These are phyloP conservation scores for Aplysina aerophoba DNA, from an alignment of 37 sponge, comb jelly and placozoan species.

Conservation along the genomic window DNA sequence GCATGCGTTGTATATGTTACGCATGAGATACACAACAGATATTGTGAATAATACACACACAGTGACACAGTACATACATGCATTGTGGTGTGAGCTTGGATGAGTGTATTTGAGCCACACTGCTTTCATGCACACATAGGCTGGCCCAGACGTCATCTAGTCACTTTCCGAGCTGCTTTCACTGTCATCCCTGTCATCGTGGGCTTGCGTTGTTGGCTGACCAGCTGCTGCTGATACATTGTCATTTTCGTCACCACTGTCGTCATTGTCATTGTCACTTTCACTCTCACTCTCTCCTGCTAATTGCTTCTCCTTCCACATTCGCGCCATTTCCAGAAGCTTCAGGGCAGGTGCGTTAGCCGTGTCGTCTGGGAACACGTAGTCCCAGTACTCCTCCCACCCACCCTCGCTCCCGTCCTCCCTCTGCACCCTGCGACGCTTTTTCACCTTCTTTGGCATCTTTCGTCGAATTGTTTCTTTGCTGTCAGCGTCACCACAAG, in stretches of 20 bases:
- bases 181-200: background rate
- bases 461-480: slow-evolving; percentile 66
- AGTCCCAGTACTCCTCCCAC: slow-evolving; percentile 99
- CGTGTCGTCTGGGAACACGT: slow-evolving; percentile 95
- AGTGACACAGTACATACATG: no score
- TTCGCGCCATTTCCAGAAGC: slow-evolving; percentile 91
- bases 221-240: background rate
- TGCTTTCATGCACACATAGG: no score
- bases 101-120: no score
- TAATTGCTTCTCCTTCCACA: slow-evolving; percentile 86
- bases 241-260: background rate
- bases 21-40: no score
- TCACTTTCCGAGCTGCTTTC: background rate
- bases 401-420: slow-evolving; percentile 94
- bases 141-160: no score
- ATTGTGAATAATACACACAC: no score
- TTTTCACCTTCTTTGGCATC: slow-evolving; percentile 90
- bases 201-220: background rate
- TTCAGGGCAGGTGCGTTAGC: slow-evolving; percentile 85
- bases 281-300: background rate
- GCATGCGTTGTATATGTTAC: background rate
- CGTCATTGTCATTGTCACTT: background rate
- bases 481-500: slow-evolving; percentile 59
- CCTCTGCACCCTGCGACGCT: slow-evolving; percentile 82
- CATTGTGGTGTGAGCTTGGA: no score